Evolutionary conservation across 2,797 vertebrate genomes (phyloP).

Genomic region (Enteromius fasciolatus): DNA sequence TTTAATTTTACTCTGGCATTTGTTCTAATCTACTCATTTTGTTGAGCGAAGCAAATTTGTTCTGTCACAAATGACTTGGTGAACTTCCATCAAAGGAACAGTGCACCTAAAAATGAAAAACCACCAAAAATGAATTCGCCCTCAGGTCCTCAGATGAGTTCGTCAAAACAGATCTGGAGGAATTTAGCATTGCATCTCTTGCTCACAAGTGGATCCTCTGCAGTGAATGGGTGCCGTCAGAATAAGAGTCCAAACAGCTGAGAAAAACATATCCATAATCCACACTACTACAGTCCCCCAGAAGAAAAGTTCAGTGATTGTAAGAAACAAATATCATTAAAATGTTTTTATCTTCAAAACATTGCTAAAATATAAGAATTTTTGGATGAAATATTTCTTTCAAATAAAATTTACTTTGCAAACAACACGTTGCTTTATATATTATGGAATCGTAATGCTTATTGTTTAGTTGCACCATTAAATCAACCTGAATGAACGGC

Average conservation of each 20-base stretch:
- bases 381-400: neutral
- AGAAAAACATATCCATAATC: neutral
- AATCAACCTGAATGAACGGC: slow-evolving; percentile 4
- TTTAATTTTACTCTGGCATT: slow-evolving; percentile 6
- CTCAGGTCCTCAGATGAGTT: neutral
- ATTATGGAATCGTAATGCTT: neutral
- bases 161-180: neutral
- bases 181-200: neutral
- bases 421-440: neutral
- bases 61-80: neutral
- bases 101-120: neutral
- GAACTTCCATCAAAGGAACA: neutral
- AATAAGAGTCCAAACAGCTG: neutral
- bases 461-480: neutral
- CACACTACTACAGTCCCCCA: neutral
- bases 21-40: neutral
- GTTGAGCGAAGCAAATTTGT: neutral
- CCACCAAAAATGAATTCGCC: neutral
- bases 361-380: neutral
- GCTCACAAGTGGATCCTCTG: neutral
- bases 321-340: neutral
- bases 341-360: neutral
- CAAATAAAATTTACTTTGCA: neutral
- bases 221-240: neutral
- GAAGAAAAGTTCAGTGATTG: neutral